Conservation (phyloP, 2,797 vertebrate species). For the Pangasius larnaudii region DNA sequence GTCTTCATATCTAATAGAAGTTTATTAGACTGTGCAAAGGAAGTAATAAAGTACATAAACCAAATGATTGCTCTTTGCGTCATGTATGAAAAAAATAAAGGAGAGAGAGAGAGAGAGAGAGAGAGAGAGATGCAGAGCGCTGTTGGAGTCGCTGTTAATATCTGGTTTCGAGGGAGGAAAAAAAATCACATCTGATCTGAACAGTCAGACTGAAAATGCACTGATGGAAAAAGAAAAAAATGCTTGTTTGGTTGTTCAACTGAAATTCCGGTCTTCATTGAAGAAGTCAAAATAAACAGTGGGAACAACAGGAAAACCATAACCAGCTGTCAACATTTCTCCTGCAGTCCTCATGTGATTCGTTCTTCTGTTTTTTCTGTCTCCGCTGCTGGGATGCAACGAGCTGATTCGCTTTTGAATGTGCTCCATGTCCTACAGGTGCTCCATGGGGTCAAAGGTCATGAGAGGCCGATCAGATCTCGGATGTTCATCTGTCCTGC, state of each 20-base stretch:
- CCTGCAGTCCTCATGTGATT: not conserved
- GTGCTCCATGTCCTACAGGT: not conserved
- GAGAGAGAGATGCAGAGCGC: too few species aligned
- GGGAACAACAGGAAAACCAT: not conserved
- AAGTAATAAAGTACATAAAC: conserved; percentile 76
- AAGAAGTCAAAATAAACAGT: not conserved
- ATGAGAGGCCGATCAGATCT: not conserved
- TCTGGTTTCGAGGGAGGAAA: not conserved
- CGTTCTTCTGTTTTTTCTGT: not conserved
- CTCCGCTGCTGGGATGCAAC: not conserved
- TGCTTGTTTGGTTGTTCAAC: not conserved
- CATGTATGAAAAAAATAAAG: not conserved
- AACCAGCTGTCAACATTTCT: not conserved
- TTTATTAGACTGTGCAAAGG: conserved; percentile 78
- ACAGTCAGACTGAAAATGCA: not conserved
- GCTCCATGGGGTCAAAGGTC: not conserved
- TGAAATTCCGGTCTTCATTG: not conserved
- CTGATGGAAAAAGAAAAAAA: not conserved
- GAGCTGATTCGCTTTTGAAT: not conserved
- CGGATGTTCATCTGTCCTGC: not conserved
- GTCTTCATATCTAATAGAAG: conserved; percentile 76
- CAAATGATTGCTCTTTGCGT: conserved; percentile 45
- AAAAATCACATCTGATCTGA: not conserved
- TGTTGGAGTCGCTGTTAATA: not conserved
- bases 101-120: not conserved